Evolutionary conservation across 2,797 vertebrate genomes (phyloP), one percentile per base, ranked within the genome.

Genomic region (Squalus acanthias): DNA sequence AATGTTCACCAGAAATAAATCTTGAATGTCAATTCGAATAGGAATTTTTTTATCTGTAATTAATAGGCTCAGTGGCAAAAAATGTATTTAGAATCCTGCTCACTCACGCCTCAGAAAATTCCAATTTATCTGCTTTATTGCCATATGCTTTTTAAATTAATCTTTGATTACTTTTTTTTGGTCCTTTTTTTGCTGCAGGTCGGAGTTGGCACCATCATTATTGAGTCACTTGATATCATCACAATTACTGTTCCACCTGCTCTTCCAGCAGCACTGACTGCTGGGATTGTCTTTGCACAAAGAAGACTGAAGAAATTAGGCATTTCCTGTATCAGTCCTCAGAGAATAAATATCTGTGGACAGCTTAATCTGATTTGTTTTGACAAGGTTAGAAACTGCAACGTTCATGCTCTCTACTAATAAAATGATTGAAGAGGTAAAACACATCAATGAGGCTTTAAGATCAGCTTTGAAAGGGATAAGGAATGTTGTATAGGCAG

Each of bases 231-330:
- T 96, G 99, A 99, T 97, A 99, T 99, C 63, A 99, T 99, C 97
- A 99, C 99, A 96, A 99, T 99, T 97, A 99, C 99, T 0, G 99
- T 99, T 96, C 99, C 99, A 63, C 99, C 99, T 9, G 99, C 99
- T 0, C 98, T 99, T 95, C 99, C 99, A 60, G 99, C 99, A 65
- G 99, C 99, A 95, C 98, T 99, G 99, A 99, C 99, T 22, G 99
- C 99, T 57, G 99, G 99, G 63, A 99, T 99, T 13, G 99, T 99
- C 93, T 99, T 99, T 65, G 99, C 99, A 87, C 99, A 99, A 97
- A 98, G 98, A 96, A 98, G 99, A 96, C 96, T 99, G 97, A 99
- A 98, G 97, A 97, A 97, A 91, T 97, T 98, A 0, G 99, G 99
- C 76, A 99, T 99, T 97, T 99, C 99, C 98, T 99, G 99, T 97